Conservation (phyloP, 2,888 invertebrate species). For the Exephanes ischioxanthus region DNA sequence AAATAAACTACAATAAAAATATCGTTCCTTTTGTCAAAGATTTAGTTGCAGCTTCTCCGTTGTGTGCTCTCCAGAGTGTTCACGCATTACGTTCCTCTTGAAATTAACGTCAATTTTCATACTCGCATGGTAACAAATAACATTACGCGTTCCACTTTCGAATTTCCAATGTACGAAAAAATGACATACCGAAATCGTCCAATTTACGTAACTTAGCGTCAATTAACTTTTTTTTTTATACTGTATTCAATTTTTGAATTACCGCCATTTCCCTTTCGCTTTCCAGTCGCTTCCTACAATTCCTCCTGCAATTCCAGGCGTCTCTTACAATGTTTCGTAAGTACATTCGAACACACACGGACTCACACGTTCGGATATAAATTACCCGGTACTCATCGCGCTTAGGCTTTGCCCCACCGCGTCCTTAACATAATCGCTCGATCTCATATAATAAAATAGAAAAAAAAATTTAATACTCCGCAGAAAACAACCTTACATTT, state of each 20-base stretch:
- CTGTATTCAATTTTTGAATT: neutral
- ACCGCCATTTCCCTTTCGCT: neutral
- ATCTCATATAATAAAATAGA: neutral
- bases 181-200: neutral
- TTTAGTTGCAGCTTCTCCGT: neutral
- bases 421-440: slow-evolving; percentile 21
- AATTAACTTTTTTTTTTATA: neutral
- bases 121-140: neutral
- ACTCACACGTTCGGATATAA: neutral
- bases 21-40: neutral
- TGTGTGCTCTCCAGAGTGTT: neutral
- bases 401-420: neutral
- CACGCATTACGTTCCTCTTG: neutral
- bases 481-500: neutral
- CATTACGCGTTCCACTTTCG: neutral
- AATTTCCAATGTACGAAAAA: neutral
- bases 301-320: neutral
- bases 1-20: no score
- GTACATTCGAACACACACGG: neutral
- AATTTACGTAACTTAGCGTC: neutral
- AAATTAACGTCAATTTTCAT: no score
- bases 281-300: neutral
- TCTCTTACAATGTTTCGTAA: neutral
- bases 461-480: neutral
- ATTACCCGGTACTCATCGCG: neutral